phyloP scores from a whole-genome alignment of 1,140 invertebrate species.

The Drosophila insularis region DNA sequence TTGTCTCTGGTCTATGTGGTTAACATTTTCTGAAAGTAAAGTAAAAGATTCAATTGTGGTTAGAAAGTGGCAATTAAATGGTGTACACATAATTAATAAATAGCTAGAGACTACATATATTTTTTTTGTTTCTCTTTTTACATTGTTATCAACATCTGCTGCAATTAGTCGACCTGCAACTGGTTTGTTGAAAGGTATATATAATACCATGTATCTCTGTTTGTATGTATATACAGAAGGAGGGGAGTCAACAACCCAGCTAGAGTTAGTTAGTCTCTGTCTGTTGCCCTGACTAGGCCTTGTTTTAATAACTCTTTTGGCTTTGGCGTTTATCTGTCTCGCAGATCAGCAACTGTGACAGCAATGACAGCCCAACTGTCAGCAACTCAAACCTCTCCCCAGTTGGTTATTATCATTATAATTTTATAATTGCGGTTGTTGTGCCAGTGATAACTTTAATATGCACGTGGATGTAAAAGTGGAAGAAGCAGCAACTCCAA shows the following conservation, averaged over 20 bases:
- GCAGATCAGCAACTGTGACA: slow-evolving; percentile 54
- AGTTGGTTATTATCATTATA: slow-evolving; percentile 78
- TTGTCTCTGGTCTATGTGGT: slow-evolving; percentile 19
- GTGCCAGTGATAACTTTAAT: slow-evolving; percentile 75
- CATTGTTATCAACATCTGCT: slow-evolving; percentile 44
- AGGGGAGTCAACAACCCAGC: slow-evolving; percentile 13
- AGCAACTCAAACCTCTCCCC: slow-evolving; percentile 65
- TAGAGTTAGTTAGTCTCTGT: background rate
- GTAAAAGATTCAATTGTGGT: slow-evolving; percentile 20
- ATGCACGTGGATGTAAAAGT: slow-evolving; percentile 52
- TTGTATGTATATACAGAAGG: too few species aligned
- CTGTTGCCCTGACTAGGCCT: slow-evolving; percentile 37
- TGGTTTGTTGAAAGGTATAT: slow-evolving; percentile 40
- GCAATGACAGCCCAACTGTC: slow-evolving; percentile 72
- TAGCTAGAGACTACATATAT: slow-evolving; percentile 12
- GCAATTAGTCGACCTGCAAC: slow-evolving; percentile 66
- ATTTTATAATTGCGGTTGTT: slow-evolving; percentile 80
- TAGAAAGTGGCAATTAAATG: slow-evolving; percentile 74
- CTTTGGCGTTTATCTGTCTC: slow-evolving; percentile 58
- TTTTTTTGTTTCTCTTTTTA: slow-evolving; percentile 1
- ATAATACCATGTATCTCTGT: slow-evolving; percentile 1
- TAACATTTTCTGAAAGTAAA: slow-evolving; percentile 68
- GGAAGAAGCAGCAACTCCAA: slow-evolving; percentile 34
- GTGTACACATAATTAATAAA: slow-evolving; percentile 67
- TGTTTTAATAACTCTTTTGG: slow-evolving; percentile 75